Conservation (phyloP, 2,888 invertebrate genomes). For the Lobophora halterata region DNA sequence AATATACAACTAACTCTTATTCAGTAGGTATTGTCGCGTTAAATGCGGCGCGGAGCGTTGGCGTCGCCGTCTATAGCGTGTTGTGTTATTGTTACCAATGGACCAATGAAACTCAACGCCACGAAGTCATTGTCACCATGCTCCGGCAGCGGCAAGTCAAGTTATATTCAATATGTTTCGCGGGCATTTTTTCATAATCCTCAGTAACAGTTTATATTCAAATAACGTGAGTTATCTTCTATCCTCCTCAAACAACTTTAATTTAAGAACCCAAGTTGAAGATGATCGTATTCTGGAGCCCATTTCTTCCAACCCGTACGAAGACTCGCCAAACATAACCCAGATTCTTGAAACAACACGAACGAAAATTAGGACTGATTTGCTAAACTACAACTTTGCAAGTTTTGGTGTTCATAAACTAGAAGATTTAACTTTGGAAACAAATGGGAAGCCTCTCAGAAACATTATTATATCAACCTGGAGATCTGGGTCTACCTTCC, state of each 20-base stretch:
- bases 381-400: constrained; percentile 63
- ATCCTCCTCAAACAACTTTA: constrained; percentile 61
- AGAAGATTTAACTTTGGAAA: constrained; percentile 85
- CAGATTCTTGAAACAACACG: constrained; percentile 63
- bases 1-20: no score
- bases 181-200: constrained; percentile 73
- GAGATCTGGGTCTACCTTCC: constrained; percentile 94
- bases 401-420: constrained; percentile 74
- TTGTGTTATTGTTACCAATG: no score
- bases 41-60: no score
- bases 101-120: no score
- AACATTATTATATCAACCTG: constrained; percentile 93
- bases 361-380: constrained; percentile 57
- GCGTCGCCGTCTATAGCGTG: no score
- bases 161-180: constrained; percentile 77
- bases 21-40: no score
- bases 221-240: constrained; percentile 75
- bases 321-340: constrained; percentile 61
- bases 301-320: constrained; percentile 60
- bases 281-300: constrained; percentile 53
- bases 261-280: constrained; percentile 83
- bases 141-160: constrained; percentile 75
- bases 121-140: constrained; percentile 72
- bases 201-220: constrained; percentile 79
- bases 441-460: constrained; percentile 86